A percentile compares a stretch with the other conserved stretches of the same genome.
Evolutionary conservation across 2,113 vertebrate genomes (phyloP).

Genomic region (Corythaeola cristata): DNA sequence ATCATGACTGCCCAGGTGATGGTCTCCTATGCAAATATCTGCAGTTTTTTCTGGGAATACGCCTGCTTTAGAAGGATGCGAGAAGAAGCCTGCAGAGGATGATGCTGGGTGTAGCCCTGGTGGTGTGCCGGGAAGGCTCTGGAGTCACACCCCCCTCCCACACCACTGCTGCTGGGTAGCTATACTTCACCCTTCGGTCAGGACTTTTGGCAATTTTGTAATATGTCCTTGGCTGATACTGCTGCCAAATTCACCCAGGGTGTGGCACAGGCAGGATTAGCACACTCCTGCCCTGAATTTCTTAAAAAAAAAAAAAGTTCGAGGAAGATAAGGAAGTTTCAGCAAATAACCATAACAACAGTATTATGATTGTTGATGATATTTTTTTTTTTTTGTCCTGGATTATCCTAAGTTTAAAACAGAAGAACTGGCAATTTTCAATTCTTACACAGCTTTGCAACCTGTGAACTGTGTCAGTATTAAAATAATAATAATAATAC

Average conservation of each 20-base stretch:
- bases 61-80: not conserved
- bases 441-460: not conserved
- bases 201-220: not conserved
- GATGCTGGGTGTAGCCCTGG: not conserved
- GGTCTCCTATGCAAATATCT: not conserved
- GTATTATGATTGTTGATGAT: not conserved
- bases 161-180: not conserved
- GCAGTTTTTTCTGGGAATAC: not conserved
- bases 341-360: not conserved
- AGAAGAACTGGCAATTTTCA: not conserved
- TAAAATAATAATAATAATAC: not conserved
- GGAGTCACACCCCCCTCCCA: not conserved
- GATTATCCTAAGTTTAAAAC: not conserved
- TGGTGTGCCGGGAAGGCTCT: not conserved
- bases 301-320: not conserved
- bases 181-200: not conserved
- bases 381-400: not conserved
- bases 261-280: not conserved
- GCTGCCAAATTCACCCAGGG: not conserved
- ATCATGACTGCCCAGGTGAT: not conserved
- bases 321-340: not conserved
- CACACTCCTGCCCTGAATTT: not conserved
- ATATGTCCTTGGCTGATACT: not conserved
- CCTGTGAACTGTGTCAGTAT: not conserved
- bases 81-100: not conserved